phyloP scores from a whole-genome alignment of 2,113 vertebrate species.

The Rhinolophus ferrumequinum region DNA sequence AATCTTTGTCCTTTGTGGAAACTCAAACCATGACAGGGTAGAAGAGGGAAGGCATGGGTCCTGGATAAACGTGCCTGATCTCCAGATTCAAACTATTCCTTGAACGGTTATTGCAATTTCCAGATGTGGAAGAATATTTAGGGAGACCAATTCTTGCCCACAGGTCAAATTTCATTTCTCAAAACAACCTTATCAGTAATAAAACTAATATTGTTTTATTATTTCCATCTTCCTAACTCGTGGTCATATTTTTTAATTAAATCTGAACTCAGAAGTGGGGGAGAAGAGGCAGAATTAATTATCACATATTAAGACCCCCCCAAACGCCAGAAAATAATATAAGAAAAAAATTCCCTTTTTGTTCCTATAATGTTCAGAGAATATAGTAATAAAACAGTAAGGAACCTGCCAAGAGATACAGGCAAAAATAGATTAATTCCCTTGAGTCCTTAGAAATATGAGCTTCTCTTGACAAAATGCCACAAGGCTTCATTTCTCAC shows the following conservation, averaged over 20 bases:
- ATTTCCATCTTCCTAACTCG: not conserved
- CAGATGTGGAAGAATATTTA: not conserved
- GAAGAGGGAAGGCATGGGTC: not conserved
- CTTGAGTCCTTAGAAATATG: slow-evolving; percentile 23
- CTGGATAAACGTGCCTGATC: not conserved
- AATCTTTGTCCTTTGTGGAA: not conserved
- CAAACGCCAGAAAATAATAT: not conserved
- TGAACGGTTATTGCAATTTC: not conserved
- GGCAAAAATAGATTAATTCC: slow-evolving; percentile 15
- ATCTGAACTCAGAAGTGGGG: slow-evolving; percentile 30
- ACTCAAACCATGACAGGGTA: not conserved
- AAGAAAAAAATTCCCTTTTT: not conserved
- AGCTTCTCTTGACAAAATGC: slow-evolving; percentile 34
- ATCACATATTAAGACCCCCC: not conserved
- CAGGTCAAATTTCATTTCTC: not conserved
- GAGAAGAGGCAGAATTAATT: not conserved
- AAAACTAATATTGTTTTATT: not conserved
- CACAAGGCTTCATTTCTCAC: slow-evolving; percentile 4
- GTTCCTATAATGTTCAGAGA: not conserved
- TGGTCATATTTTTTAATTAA: not conserved
- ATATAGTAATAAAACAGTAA: not conserved
- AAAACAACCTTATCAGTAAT: slow-evolving; percentile 1
- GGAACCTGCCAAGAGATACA: slow-evolving; percentile 16
- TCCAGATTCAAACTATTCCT: not conserved
- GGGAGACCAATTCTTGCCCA: not conserved